Evolutionary conservation across 2,888 invertebrate species (phyloP), one percentile per base, ranked within the genome.

Genomic region (Eutolmus rufibarbis): DNA sequence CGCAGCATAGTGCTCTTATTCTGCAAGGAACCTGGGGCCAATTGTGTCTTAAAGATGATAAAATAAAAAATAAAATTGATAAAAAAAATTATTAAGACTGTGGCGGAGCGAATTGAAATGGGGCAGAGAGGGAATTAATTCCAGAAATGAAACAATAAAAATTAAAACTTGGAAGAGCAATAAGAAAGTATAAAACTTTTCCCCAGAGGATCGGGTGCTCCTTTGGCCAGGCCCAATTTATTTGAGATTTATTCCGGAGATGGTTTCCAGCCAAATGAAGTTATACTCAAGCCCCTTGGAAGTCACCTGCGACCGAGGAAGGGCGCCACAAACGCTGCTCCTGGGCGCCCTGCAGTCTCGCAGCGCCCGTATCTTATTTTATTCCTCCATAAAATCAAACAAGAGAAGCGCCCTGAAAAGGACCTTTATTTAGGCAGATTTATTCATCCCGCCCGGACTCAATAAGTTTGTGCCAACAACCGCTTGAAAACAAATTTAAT

Each of bases 391-490:
- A 74, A 85, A 85, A 46, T 46, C 74, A 85, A 74, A 85, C 74
- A 85, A 74, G 37, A 85, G 16, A 23, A 46, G 46, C 43, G 31
- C 51, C 31, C 46, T 85, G 16, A 5, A 46, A 85, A 85, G 74
- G 74, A 85, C 85, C 85, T 85, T 84, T 66, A 85, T 85, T 74
- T 74, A 85, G 74, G 82, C 82, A 66, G 82, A 82, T 82, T 82
- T 82, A 82, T 82, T 82, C 66, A 57, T 82, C 82, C 85, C 19
- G 46, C 74, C 66, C 74, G 74, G 74, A 74, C 74, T 85, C 74
- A 74, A 85, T 85, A 85, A 85, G 85, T 85, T 85, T 85, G 46
- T 85, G 85, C 85, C 85, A 85, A 85, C 85, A 85, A 85, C 74
- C 85, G 43, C 74, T 74, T 74, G 74, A 74, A 85, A 85, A 85